Evolutionary conservation across 1,140 invertebrate species (phyloP), one percentile per base, ranked within the genome.

Genomic region (Micrasema longulum): DNA sequence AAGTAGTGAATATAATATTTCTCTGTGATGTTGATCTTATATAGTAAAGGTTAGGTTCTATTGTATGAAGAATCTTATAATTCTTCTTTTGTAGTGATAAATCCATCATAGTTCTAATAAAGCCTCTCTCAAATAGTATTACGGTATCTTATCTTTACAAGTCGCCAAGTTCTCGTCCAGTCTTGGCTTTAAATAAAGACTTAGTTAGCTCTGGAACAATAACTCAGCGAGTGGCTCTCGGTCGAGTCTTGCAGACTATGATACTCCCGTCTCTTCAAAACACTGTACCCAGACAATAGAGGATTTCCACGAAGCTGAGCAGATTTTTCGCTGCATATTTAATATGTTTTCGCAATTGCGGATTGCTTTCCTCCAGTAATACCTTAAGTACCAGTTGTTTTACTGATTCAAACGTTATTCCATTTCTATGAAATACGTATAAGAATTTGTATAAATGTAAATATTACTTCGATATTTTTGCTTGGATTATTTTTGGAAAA

Each of bases 211-310:
- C 18, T 35, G 20, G 26, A 73, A 73, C 65, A 73, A 69, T 73
- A 62, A 60, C 36, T 55, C 35, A 52, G 52, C 63, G 26, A 53
- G n/a, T 52, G 52, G 55, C 47, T 53, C 64, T 55, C 50, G 41
- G 23, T 53, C 47, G 57, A 10, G 45, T 14, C 64, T 73, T 64
- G 14, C 45, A 64, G 53, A 69, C 64, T 73, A 69, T 53, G 65
- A 69, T 53, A 73, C 57, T 69, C 64, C 64, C 11, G 60, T 31
- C 43, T 14, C 22, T n/a, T 62, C 41, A 47, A 38, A 66, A 50
- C 31, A 35, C 9, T 48, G 63, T 35, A 35, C 63, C 47, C 23
- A 66, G 35, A 66, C 63, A 50, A 66, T 66, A 50, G 14, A 36
- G 31, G 63, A n/a, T 64, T 60, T 41, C 36, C 55, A 57, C 38